Base-by-base conservation (phyloP, 1,140 invertebrate species). In the Drosophila cardini region DNA sequence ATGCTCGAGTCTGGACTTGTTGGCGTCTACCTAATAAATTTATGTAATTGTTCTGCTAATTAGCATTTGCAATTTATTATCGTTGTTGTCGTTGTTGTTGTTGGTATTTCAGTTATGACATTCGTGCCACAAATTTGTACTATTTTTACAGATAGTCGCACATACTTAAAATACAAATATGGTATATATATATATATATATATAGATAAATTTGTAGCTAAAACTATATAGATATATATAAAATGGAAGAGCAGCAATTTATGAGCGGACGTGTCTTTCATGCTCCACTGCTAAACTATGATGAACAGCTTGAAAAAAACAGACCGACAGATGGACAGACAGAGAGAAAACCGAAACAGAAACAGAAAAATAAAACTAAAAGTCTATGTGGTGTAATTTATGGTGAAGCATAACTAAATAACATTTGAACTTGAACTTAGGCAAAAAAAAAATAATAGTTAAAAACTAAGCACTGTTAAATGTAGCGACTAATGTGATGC, bases 181-280 rank as follows among this genome's bases (percentile, higher is more conserved):
- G n/a, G n/a, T n/a, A 53, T 2, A 36, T 53, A 3, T 26, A 40
- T 40, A 43, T 13, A 50, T 64, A 69, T 65, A 57, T 48, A 16
- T 9, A 34, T 45, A 58, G n/a, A 21, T 55, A 38, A 38, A 2
- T 56, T 21, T 56, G 9, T 34, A n/a, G 1, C 10, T n/a, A 38
- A 11, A 40, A 16, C 15, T 43, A 30, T 15, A 53, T 64, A 70
- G 62, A 57, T 48, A 21, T 57, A 7, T 40, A 48, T 16, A 60
- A 63, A 60, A 63, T 76, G 50, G 62, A 80, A 68, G 64, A 68
- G 62, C 75, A 57, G 65, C 68, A 69, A 83, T 87, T 89, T 89
- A 83, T 69, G 76, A 89, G 84, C 84, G 79, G 79, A 89, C 84
- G 89, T 79, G 84, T 80, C 84, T 87, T 87, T 87, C 83, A 87